These are phyloP conservation scores for Sander vitreus DNA, from an alignment of 2,113 vertebrate genomes.

Conservation along the genomic window DNA sequence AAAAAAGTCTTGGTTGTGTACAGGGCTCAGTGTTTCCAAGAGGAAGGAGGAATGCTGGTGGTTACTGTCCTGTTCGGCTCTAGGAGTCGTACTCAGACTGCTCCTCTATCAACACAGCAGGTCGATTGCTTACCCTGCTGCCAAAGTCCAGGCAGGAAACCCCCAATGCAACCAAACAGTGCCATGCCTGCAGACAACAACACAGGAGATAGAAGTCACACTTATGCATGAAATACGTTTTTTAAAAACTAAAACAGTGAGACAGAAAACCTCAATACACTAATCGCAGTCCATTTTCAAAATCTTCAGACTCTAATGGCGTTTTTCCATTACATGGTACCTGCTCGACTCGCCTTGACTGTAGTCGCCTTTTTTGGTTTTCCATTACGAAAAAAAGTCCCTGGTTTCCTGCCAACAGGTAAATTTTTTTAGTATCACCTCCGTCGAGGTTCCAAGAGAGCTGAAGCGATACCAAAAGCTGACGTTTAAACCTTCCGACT, in stretches of 20 bases:
- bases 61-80: constrained; percentile 66
- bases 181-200: constrained; percentile 87
- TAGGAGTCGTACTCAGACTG: constrained; percentile 76
- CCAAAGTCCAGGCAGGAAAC: constrained; percentile 88
- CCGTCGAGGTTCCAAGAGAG: too few species aligned
- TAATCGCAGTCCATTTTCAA: neutral
- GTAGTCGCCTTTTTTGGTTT: too few species aligned
- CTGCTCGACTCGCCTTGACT: too few species aligned
- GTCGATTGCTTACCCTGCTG: constrained; percentile 89
- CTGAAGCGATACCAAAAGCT: too few species aligned
- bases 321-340: too few species aligned
- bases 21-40: constrained; percentile 40
- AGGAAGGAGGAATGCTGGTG: constrained; percentile 62
- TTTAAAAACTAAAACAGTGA: too few species aligned
- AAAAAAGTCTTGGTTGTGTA: constrained; percentile 42
- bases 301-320: neutral
- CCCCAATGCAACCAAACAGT: constrained; percentile 92
- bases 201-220: neutral
- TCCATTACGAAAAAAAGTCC: too few species aligned
- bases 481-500: too few species aligned
- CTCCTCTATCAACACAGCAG: constrained; percentile 85
- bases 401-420: too few species aligned
- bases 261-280: too few species aligned
- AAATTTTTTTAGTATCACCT: too few species aligned
- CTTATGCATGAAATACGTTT: neutral